Conservation (phyloP, 2,113 vertebrate genomes). For the Ancistrus triradiatus region DNA sequence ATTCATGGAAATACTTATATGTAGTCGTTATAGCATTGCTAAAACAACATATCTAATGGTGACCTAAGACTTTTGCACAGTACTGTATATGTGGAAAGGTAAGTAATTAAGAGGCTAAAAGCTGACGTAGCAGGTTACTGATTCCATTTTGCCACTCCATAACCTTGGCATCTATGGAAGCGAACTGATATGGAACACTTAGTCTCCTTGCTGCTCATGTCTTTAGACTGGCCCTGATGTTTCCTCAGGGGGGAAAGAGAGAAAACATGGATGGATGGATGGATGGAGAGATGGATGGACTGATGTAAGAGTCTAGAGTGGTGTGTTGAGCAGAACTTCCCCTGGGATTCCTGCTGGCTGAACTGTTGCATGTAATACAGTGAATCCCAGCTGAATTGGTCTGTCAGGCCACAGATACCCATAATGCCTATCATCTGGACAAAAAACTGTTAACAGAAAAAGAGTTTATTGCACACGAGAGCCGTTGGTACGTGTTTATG, state of each 20-base stretch:
- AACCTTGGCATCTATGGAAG: not conserved
- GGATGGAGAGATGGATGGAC: constrained; percentile 31
- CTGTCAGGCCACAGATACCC: constrained; percentile 45
- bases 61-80: too few relatives aligned
- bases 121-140: too few relatives aligned
- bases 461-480: too few relatives aligned
- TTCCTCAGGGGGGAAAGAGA: constrained; percentile 52
- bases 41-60: too few relatives aligned
- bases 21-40: too few relatives aligned
- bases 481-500: too few relatives aligned
- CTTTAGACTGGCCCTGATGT: constrained; percentile 56
- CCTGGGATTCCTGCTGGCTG: constrained; percentile 55
- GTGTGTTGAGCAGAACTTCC: constrained; percentile 51
- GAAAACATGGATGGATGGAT: not conserved
- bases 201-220: not conserved
- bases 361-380: constrained; percentile 62
- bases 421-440: constrained; percentile 13
- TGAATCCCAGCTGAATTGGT: constrained; percentile 46
- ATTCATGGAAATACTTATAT: too few relatives aligned
- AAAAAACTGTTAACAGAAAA: too few relatives aligned
- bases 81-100: too few relatives aligned
- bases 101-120: too few relatives aligned
- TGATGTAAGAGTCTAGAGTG: constrained; percentile 22
- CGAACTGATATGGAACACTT: not conserved
- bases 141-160: too few relatives aligned